These are phyloP conservation scores for Procambarus clarkii DNA, from an alignment of 1,140 invertebrate species.

Conservation along the genomic window DNA sequence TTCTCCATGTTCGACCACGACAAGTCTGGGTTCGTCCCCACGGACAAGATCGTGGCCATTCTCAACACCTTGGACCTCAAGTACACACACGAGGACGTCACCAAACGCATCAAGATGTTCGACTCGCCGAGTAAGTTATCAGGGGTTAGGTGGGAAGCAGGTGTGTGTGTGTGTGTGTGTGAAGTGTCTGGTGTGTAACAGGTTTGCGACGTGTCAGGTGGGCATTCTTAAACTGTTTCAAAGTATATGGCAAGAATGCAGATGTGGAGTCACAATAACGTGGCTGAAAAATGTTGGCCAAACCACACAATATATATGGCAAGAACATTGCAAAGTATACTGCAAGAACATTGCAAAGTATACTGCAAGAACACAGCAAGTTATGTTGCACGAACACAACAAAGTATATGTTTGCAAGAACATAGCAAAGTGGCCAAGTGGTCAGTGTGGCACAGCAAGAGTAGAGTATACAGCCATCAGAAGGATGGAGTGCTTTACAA, in stretches of 20 bases:
- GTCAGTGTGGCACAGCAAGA: no score
- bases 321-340: no score
- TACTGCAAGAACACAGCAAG: no score
- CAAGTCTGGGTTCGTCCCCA: not conserved
- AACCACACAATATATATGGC: no score
- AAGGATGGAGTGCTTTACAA: no score
- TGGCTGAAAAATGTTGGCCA: no score
- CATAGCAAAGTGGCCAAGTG: no score
- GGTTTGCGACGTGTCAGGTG: not conserved
- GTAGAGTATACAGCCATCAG: no score
- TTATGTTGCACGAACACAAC: no score
- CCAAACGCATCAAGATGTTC: not conserved
- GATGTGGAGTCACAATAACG: not conserved
- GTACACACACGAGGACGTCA: constrained; percentile 10
- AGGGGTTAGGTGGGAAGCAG: not conserved
- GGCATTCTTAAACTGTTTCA: not conserved
- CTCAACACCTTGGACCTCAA: constrained; percentile 8
- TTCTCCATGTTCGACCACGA: constrained; percentile 12
- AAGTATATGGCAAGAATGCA: not conserved
- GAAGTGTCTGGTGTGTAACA: not conserved
- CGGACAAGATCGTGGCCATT: not conserved
- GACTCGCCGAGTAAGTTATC: not conserved
- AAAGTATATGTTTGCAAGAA: no score
- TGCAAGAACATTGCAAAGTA: no score
- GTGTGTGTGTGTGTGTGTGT: not conserved